Conservation (phyloP, 2,113 vertebrate genomes). For the Rhodinocichla rosea region DNA sequence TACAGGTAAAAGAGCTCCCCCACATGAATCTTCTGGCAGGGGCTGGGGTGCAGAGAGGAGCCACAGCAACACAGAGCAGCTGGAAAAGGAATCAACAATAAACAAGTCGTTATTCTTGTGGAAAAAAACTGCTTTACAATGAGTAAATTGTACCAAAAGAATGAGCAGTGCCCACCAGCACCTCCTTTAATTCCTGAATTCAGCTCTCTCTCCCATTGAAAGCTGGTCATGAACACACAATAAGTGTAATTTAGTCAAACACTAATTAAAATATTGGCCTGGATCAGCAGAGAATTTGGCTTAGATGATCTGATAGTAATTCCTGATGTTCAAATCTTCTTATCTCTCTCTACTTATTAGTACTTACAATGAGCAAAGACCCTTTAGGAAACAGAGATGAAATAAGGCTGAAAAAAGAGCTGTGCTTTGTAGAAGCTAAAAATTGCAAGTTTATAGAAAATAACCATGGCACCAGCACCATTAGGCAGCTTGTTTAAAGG, state of each 20-base stretch:
- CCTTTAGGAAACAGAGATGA: neutral
- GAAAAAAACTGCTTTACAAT: neutral
- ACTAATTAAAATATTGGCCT: neutral
- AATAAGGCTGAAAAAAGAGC: neutral
- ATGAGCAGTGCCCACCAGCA: neutral
- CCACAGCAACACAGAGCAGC: neutral
- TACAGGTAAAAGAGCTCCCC: neutral
- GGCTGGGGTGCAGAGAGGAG: neutral
- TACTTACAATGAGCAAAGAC: neutral
- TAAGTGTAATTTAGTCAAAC: neutral
- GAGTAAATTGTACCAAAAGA: neutral
- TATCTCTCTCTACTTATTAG: neutral
- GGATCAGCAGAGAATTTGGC: neutral
- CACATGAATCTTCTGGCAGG: neutral
- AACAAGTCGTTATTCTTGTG: neutral
- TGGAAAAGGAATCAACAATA: neutral
- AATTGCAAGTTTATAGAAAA: neutral
- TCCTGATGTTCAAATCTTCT: neutral
- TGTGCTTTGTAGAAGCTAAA: neutral
- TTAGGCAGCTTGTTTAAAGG: slow-evolving; percentile 42
- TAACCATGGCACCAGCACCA: neutral
- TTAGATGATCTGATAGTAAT: neutral
- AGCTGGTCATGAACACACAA: neutral
- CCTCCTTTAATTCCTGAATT: neutral
- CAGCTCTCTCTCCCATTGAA: neutral